Base-by-base conservation (phyloP, 2,113 vertebrate genomes). In the Oreotrochilus melanogaster region DNA sequence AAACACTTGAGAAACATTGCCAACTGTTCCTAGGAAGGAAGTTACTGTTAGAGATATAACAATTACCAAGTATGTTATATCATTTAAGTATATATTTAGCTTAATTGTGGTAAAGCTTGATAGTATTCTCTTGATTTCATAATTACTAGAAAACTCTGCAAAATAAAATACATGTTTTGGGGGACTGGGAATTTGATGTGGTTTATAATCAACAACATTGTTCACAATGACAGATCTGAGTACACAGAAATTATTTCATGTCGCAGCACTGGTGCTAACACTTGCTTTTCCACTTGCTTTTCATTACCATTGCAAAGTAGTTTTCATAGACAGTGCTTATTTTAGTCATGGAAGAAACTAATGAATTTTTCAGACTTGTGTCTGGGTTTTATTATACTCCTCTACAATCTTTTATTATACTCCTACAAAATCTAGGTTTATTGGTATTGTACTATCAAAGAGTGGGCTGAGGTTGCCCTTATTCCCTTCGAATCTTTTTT, bases 141-240 rank as follows among this genome's bases (percentile, higher is more conserved):
- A 96, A 65, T 85, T 96, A 57, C 88, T 62, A 89, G 79, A 94
- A 95, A 96, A 47, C 97, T 92, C 67, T 78, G 47, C 58, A 92
- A 95, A 65, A 71, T 92, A 95, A 92, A 97, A 86, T 79, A 88
- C 64, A 92, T 89, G 94, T 96, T 96, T 97, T 61, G 54, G 57
- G 65, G 88, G 62, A 96, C 95, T 93, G 90, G 64, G 92, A 91
- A 97, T 57, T 91, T 89, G 67, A 96, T 88, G 58, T 95, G 80
- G 95, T 97, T 96, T 96, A 98, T 94, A 96, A 97, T 96, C 88
- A 94, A 96, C 95, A 95, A 90, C 91, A 96, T 97, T 96, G 95
- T 97, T 94, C 78, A 43, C 86, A 89, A 54, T 48, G 88, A 89
- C 25, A 48, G 70, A 78, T 92, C 93, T 78, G 72, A 96, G 73